Conservation (phyloP, 1,140 invertebrate genomes). For the Meloidogyne hapla region DNA sequence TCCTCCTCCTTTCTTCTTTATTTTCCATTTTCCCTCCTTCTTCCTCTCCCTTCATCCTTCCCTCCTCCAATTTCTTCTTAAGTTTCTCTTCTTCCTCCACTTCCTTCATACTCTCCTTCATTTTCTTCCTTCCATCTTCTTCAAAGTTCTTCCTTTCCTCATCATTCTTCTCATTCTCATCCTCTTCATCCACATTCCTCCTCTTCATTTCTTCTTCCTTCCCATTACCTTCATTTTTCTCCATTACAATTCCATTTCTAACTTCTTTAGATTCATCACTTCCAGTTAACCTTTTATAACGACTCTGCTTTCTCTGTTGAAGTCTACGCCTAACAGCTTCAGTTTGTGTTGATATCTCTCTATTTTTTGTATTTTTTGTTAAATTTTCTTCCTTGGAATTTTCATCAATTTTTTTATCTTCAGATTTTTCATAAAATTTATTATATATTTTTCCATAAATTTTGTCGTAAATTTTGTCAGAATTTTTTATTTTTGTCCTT, state of each 20-base stretch:
- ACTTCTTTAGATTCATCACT: neutral
- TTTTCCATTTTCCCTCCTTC: too few species aligned
- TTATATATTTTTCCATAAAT: neutral
- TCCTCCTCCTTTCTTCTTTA: neutral
- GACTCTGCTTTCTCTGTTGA: neutral
- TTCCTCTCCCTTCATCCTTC: neutral
- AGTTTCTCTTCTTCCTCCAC: neutral
- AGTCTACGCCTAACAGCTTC: neutral
- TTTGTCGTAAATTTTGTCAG: neutral
- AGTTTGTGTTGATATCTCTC: neutral
- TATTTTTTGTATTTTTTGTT: neutral
- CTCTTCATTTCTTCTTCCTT: neutral
- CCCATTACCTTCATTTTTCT: neutral
- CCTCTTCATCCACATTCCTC: neutral
- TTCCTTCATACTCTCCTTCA: neutral
- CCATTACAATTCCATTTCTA: too few species aligned
- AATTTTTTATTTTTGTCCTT: neutral
- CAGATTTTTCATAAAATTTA: neutral
- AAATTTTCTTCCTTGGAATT: too few species aligned
- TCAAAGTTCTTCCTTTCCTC: neutral
- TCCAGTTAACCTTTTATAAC: neutral
- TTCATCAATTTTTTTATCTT: neutral
- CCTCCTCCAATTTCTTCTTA: neutral
- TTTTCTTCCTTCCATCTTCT: neutral
- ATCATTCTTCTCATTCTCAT: neutral